These are phyloP conservation scores for Caerostris extrusa DNA, from an alignment of 1,140 invertebrate genomes.

Conservation along the genomic window DNA sequence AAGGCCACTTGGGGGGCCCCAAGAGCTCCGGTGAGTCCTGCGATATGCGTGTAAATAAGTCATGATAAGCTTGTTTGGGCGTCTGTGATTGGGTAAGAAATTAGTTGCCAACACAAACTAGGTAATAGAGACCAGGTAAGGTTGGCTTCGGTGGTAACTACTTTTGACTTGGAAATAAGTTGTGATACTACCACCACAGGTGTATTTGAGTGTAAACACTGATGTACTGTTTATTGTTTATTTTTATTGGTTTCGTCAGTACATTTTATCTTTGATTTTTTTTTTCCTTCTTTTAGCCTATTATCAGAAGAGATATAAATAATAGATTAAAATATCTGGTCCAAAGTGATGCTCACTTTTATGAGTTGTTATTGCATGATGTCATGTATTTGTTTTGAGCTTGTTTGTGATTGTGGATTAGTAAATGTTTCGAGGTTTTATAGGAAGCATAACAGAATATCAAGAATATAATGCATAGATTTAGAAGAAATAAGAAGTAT, in stretches of 20 bases:
- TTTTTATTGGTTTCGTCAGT: not conserved
- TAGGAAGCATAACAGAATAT: no score
- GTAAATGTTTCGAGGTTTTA: no score
- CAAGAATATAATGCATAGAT: no score
- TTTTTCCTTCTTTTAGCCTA: not conserved
- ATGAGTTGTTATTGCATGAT: not conserved
- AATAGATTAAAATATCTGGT: not conserved
- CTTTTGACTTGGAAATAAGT: constrained; percentile 20
- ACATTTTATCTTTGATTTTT: not conserved
- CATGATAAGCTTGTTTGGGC: constrained; percentile 61
- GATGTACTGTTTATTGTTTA: not conserved
- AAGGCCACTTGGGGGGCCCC: constrained; percentile 54
- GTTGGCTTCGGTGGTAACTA: not conserved
- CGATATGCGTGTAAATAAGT: constrained; percentile 73
- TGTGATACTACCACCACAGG: not conserved
- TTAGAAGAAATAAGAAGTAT: no score
- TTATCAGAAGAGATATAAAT: not conserved
- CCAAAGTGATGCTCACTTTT: not conserved
- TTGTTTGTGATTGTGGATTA: no score
- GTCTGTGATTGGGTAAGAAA: constrained; percentile 48
- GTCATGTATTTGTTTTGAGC: not conserved
- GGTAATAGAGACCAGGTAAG: constrained; percentile 4
- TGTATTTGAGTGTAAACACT: constrained; percentile 26
- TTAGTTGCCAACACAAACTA: constrained; percentile 60
- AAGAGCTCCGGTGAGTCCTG: not conserved